These are phyloP conservation scores for Mycteria americana DNA, from an alignment of 2,797 vertebrate species.

Conservation along the genomic window DNA sequence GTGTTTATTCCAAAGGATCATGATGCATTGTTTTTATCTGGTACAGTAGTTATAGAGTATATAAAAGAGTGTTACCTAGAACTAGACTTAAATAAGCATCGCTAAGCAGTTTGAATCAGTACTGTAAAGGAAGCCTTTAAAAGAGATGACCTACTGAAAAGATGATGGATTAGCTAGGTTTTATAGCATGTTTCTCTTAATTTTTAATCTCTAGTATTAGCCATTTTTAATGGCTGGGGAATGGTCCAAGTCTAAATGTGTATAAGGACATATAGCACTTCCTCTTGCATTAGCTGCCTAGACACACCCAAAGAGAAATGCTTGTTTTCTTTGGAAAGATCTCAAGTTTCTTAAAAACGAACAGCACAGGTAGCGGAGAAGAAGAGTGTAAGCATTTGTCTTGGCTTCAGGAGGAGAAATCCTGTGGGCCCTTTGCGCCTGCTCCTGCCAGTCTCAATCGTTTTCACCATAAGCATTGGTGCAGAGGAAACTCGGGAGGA, in stretches of 20 bases:
- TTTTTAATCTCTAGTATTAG: constrained; percentile 17
- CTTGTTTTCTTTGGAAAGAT: background rate
- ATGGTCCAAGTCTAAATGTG: background rate
- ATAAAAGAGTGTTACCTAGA: background rate
- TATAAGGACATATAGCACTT: background rate
- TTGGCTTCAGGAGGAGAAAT: background rate
- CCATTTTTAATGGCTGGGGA: background rate
- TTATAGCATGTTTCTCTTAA: constrained; percentile 9
- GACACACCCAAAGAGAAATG: background rate
- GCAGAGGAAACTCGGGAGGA: background rate
- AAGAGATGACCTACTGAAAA: background rate
- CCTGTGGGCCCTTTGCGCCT: background rate
- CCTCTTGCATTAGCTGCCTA: background rate
- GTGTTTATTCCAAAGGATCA: background rate
- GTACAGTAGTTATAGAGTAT: background rate
- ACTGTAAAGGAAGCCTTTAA: background rate
- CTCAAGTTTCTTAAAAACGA: background rate
- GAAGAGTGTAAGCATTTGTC: background rate
- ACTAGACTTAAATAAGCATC: background rate
- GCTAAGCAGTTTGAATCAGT: background rate
- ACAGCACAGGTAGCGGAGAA: background rate
- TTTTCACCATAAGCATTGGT: background rate
- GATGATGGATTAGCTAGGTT: background rate
- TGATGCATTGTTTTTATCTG: background rate
- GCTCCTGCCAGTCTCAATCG: background rate